A percentile compares a stretch with the other conserved stretches of the same genome.
Conservation (phyloP, 2,888 invertebrate species). For the Zootermopsis nevadensis region DNA sequence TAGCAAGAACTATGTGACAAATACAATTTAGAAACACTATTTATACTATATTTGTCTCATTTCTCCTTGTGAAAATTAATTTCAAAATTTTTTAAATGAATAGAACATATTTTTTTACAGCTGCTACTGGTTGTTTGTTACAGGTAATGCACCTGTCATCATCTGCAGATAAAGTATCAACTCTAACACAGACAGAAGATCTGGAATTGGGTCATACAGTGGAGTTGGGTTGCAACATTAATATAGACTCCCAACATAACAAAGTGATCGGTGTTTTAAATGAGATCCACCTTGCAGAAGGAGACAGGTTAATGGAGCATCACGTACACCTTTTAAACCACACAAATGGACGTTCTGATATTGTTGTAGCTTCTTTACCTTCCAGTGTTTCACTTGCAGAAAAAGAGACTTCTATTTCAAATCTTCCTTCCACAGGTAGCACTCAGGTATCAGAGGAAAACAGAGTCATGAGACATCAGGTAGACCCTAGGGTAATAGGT, state of each 20-base stretch:
- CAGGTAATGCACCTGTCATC: conserved; percentile 43
- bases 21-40: too few relatives aligned
- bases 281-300: not conserved
- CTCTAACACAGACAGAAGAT: conserved; percentile 49
- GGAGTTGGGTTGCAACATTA: not conserved
- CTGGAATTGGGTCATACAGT: conserved; percentile 31
- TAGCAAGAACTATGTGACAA: too few relatives aligned
- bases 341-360: not conserved
- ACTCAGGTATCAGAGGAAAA: not conserved
- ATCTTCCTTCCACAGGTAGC: too few relatives aligned
- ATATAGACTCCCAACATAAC: not conserved
- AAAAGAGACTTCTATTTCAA: not conserved
- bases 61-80: too few relatives aligned
- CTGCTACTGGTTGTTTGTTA: not conserved
- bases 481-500: not conserved
- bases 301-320: conserved; percentile 16
- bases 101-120: not conserved
- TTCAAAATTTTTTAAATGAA: too few relatives aligned
- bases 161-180: conserved; percentile 48
- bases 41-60: too few relatives aligned
- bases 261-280: not conserved
- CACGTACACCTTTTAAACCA: conserved; percentile 9
- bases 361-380: not conserved
- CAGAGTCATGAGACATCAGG: not conserved
- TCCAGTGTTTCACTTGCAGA: not conserved